Conservation (phyloP, 2,797 vertebrate species). For the Betta splendens region DNA sequence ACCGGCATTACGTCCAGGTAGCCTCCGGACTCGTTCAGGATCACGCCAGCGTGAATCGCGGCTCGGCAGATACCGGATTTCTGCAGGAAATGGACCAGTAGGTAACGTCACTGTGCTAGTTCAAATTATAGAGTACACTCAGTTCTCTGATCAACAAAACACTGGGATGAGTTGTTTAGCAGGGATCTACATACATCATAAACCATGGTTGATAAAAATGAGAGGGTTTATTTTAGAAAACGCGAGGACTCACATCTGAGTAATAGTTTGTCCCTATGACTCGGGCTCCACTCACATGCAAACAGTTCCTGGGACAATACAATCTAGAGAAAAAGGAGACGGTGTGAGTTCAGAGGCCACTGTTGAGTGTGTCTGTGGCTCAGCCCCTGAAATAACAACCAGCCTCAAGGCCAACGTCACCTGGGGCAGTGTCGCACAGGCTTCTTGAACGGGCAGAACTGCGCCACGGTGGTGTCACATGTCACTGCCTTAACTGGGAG, state of each 20-base stretch:
- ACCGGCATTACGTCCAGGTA: constrained; percentile 96
- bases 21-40: constrained; percentile 88
- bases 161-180: too few relatives aligned
- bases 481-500: constrained; percentile 89
- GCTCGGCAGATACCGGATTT: constrained; percentile 94
- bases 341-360: too few relatives aligned
- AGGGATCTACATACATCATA: too few relatives aligned
- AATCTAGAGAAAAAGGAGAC: constrained; percentile 82
- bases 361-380: too few relatives aligned
- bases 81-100: constrained; percentile 63
- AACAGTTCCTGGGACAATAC: constrained; percentile 93
- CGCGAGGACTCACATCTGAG: constrained; percentile 88
- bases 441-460: constrained; percentile 92
- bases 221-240: too few relatives aligned
- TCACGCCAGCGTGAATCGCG: constrained; percentile 93
- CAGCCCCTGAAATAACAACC: too few relatives aligned
- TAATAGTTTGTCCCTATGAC: constrained; percentile 91
- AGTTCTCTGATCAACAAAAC: too few relatives aligned
- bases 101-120: background rate
- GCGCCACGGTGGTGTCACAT: constrained; percentile 93
- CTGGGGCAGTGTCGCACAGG: constrained; percentile 93
- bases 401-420: constrained; percentile 75
- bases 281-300: constrained; percentile 83
- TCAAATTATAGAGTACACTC: background rate
- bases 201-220: too few relatives aligned